phyloP scores from a whole-genome alignment of 2,113 vertebrate genomes.

The Sylvietta virens region DNA sequence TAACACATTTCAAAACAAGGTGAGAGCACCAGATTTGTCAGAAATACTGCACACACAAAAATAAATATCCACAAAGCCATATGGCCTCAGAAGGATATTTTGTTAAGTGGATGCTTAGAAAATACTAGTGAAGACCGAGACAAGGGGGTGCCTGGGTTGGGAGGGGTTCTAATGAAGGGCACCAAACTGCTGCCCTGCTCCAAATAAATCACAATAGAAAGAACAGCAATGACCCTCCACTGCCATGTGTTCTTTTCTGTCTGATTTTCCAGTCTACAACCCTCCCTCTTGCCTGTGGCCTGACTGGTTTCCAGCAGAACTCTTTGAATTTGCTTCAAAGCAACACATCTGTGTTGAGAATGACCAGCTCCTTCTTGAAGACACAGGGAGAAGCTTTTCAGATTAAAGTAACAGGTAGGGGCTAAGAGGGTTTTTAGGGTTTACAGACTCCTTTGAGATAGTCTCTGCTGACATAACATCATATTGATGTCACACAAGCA shows the following conservation, averaged over 20 bases:
- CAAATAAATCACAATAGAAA: neutral
- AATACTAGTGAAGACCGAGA: accelerated
- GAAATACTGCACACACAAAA: neutral
- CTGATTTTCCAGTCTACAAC: slow-evolving; percentile 27
- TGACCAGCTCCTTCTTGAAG: slow-evolving; percentile 63
- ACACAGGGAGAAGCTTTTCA: slow-evolving; percentile 29
- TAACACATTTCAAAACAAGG: slow-evolving; percentile 46
- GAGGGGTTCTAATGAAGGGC: neutral
- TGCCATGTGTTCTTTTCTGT: neutral
- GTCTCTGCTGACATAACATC: neutral
- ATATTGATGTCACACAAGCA: neutral
- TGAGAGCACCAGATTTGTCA: slow-evolving; percentile 29
- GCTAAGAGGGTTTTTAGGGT: neutral
- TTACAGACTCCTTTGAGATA: neutral
- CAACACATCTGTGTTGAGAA: neutral
- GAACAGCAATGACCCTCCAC: neutral
- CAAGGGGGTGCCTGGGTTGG: neutral
- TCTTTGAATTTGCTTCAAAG: slow-evolving; percentile 62
- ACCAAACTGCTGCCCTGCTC: neutral
- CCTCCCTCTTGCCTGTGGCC: slow-evolving; percentile 57
- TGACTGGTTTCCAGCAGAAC: slow-evolving; percentile 56
- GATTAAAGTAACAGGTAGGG: slow-evolving; percentile 70
- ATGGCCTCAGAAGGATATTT: neutral
- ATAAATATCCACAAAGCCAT: neutral
- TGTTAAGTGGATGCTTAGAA: neutral